Evolutionary conservation across 2,888 invertebrate genomes (phyloP).

Genomic region (Cryptocephalus moraei): DNA sequence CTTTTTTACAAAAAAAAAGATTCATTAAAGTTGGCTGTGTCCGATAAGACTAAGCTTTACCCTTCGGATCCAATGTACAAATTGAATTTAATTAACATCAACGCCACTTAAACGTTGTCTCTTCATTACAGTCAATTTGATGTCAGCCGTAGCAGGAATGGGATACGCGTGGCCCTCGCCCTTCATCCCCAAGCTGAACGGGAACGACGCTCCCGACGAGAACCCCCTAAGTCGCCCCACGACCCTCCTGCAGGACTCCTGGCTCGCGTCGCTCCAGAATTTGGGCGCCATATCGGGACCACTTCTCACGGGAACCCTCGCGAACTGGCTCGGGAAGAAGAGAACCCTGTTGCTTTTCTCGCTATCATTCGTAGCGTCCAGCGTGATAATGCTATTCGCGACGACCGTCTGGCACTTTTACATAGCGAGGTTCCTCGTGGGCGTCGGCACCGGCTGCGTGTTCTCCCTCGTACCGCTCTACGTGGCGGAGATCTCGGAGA

Average conservation of each 20-base stretch:
- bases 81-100: too few species aligned
- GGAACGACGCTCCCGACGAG: conserved; percentile 8
- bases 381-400: conserved; percentile 19
- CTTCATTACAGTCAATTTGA: conserved; percentile 19
- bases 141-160: conserved; percentile 17
- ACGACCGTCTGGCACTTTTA: conserved; percentile 26
- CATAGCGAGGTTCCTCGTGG: conserved; percentile 48
- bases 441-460: conserved; percentile 55
- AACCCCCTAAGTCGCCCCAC: conserved; percentile 20
- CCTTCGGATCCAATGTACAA: too few species aligned
- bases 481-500: conserved; percentile 75
- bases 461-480: conserved; percentile 73
- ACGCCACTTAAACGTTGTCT: too few species aligned
- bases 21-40: too few species aligned
- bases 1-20: too few species aligned
- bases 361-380: conserved; percentile 50
- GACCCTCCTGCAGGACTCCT: conserved; percentile 18
- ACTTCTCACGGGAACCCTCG: conserved; percentile 14
- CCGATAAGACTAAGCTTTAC: too few species aligned
- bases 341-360: conserved; percentile 52
- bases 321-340: conserved; percentile 47
- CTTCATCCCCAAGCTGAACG: conserved; percentile 19
- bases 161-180: conserved; percentile 24
- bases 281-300: conserved; percentile 23
- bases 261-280: conserved; percentile 22